Conservation (phyloP, 1,140 invertebrate genomes). For the Pectinophora gossypiella region DNA sequence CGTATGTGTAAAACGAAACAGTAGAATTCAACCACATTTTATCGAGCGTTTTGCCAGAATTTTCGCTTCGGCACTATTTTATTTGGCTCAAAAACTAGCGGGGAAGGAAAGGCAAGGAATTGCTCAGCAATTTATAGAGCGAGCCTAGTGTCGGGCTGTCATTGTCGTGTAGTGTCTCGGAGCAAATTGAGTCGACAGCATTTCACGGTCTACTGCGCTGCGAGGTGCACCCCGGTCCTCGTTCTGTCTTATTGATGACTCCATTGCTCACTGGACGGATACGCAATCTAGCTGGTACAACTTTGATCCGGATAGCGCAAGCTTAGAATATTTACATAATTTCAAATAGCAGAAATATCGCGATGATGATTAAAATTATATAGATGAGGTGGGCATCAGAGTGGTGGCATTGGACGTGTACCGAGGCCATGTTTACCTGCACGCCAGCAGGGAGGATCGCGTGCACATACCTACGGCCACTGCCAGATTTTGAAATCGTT, state of each 20-base stretch:
- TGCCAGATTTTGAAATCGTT: constrained; percentile 61
- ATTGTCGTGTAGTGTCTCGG: constrained; percentile 47
- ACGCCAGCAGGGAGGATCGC: constrained; percentile 26
- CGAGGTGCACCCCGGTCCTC: constrained; percentile 39
- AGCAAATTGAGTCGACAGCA: constrained; percentile 60
- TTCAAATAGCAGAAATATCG: no score
- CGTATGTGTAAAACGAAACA: not conserved
- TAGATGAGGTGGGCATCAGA: no score
- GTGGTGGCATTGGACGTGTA: no score
- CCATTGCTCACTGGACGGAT: no score
- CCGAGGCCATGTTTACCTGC: not conserved
- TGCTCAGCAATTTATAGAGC: constrained; percentile 48
- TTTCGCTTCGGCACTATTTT: constrained; percentile 20
- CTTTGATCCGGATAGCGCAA: no score
- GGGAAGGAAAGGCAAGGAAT: constrained; percentile 34
- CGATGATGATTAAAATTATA: no score
- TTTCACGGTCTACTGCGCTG: constrained; percentile 56
- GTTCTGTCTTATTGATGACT: constrained; percentile 35
- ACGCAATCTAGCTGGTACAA: no score
- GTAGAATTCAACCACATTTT: not conserved
- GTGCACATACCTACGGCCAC: constrained; percentile 35
- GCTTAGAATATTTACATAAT: no score
- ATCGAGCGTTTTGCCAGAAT: constrained; percentile 4
- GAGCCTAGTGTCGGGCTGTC: constrained; percentile 36
- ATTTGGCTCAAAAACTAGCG: constrained; percentile 24